phyloP scores from a whole-genome alignment of 2,113 vertebrate species.

The Hyla sarda region DNA sequence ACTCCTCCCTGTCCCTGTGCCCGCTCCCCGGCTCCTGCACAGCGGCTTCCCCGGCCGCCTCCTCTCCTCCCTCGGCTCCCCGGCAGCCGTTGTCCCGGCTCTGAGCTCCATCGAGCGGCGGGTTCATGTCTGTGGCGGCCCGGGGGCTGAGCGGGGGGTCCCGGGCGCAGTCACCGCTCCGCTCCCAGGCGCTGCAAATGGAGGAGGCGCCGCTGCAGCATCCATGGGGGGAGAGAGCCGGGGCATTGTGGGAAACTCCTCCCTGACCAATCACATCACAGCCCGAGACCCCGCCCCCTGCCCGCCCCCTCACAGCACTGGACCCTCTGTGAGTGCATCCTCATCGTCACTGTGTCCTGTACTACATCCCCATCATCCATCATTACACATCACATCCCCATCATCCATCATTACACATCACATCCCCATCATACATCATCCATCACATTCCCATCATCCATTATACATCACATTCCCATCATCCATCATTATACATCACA shows the following conservation, averaged over 20 bases:
- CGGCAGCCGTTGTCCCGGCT: constrained; percentile 69
- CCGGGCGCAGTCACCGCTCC: constrained; percentile 62
- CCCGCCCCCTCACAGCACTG: constrained; percentile 37
- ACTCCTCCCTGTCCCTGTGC: constrained; percentile 74
- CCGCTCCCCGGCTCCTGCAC: constrained; percentile 68
- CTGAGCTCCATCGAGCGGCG: constrained; percentile 41
- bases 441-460: too few relatives aligned
- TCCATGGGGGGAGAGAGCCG: constrained; percentile 77
- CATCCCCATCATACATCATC: too few relatives aligned
- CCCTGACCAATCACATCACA: constrained; percentile 65
- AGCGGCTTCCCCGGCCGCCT: constrained; percentile 66
- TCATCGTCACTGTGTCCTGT: neutral
- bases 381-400: neutral
- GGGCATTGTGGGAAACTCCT: constrained; percentile 86
- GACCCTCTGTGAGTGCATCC: neutral
- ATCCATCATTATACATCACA: too few relatives aligned
- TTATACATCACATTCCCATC: too few relatives aligned
- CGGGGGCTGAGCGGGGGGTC: constrained; percentile 40
- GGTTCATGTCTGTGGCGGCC: constrained; percentile 48
- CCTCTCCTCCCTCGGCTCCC: constrained; percentile 74
- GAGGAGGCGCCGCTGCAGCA: constrained; percentile 77
- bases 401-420: neutral
- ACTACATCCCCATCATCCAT: neutral
- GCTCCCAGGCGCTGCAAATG: constrained; percentile 75
- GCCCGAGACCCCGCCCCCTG: constrained; percentile 12